Percentiles rank a stretch among this genome's conserved stretches.
Conservation (phyloP, 2,113 vertebrate species). For the Herpailurus yagouaroundi region DNA sequence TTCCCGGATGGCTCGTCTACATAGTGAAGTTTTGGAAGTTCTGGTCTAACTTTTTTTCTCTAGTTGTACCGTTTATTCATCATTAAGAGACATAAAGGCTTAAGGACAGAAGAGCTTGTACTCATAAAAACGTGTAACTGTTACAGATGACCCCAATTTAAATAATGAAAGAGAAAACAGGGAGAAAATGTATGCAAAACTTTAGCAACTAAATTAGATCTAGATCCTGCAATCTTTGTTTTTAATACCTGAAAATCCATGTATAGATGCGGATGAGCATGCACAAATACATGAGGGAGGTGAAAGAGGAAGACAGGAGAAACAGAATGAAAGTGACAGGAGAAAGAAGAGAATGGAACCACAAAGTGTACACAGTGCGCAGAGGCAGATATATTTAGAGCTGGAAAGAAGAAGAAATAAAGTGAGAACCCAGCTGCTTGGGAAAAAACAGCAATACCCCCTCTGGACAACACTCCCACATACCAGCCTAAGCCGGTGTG, state of each 20-base stretch:
- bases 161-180: constrained; percentile 33
- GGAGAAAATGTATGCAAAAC: not conserved
- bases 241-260: constrained; percentile 29
- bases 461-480: not conserved
- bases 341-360: not conserved
- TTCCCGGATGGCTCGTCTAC: not conserved
- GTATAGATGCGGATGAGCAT: not conserved
- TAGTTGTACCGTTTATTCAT: not conserved
- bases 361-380: not conserved
- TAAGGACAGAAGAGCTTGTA: constrained; percentile 12
- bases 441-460: not conserved
- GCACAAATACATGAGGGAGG: not conserved
- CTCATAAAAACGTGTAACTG: constrained; percentile 28
- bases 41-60: not conserved
- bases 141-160: constrained; percentile 10
- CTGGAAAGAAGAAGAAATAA: not conserved
- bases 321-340: not conserved
- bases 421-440: not conserved
- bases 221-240: not conserved
- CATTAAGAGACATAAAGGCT: constrained; percentile 6
- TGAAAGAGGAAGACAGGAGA: not conserved
- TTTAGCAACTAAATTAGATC: not conserved
- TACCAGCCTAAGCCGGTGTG: not conserved
- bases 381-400: not conserved
- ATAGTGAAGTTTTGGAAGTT: not conserved